Base-by-base conservation (phyloP, 1,140 invertebrate species). In the Diplogasteroides magnus region DNA sequence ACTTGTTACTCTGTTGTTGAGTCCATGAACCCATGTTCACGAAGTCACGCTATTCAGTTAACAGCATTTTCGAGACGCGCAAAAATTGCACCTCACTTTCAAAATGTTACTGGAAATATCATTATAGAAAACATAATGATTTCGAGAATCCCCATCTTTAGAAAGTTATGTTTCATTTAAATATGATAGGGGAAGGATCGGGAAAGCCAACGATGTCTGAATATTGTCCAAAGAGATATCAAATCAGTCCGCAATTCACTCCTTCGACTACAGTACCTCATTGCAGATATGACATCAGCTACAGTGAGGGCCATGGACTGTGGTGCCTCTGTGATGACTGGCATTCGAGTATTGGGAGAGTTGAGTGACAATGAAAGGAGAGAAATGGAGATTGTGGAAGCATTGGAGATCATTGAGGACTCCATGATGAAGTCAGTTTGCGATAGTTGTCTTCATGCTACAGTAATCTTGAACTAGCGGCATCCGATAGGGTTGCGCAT, bases 281-380 rank as follows among this genome's bases (percentile, higher is more conserved):
- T 70, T 74, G 60, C 48, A 75, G 74, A 76, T 1, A 67, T 82
- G 15, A 64, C 76, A n/a, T 73, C 76, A 29, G 69, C 74, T 1
- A 81, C 80, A 3, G 73, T 67, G 13, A 25, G 61, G 19, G 80
- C 74, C n/a, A 72, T 79, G 0, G 80, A 81, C 27, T 29, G 73
- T 15, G 79, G 79, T 15, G 68, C 76, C 15, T 74, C 72, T 2
- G 77, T 81, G 1, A 81, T 81, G 64, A 67, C 71, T 0, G 80
- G 82, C 63, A 73, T 80, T 48, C 69, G 79, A 13, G 61, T 74
- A 1, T 61, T 81, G n/a, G 79, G 79, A 29, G 55, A 71, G 26
- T 64, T 81, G 2, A 71, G 76, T 32, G 79, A 81, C 65, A 81
- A 82, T 76, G 56, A 65, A 15, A 69, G 80, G 48, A 61, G 80